These are phyloP conservation scores for Dissostichus mawsoni DNA, from an alignment of 2,113 vertebrate species.

Conservation along the genomic window DNA sequence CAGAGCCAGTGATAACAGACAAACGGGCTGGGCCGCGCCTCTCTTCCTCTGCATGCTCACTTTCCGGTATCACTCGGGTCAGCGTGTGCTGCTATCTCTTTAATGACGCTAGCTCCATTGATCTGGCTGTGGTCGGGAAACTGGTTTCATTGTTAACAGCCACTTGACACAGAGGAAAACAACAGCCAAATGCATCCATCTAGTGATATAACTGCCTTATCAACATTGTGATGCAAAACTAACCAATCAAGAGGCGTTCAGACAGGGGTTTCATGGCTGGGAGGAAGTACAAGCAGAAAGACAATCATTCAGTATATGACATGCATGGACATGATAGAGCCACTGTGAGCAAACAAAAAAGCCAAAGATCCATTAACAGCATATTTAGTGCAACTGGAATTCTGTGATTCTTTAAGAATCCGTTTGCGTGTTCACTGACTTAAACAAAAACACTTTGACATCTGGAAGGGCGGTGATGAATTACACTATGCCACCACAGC, in stretches of 20 bases:
- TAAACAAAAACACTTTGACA: slow-evolving; percentile 56
- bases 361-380: neutral
- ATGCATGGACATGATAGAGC: slow-evolving; percentile 2
- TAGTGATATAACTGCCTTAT: slow-evolving; percentile 35
- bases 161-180: slow-evolving; percentile 62
- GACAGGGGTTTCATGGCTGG: neutral
- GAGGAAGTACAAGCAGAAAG: neutral
- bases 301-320: neutral
- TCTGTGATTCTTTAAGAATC: slow-evolving; percentile 28
- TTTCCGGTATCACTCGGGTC: slow-evolving; percentile 86
- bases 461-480: slow-evolving; percentile 56
- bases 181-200: slow-evolving; percentile 54
- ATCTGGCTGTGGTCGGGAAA: slow-evolving; percentile 49
- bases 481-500: slow-evolving; percentile 55
- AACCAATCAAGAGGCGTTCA: slow-evolving; percentile 29
- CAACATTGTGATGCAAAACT: slow-evolving; percentile 33
- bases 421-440: slow-evolving; percentile 41
- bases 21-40: slow-evolving; percentile 79
- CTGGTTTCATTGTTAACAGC: slow-evolving; percentile 75
- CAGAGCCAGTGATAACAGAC: slow-evolving; percentile 92
- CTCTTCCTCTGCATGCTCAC: slow-evolving; percentile 49
- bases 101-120: slow-evolving; percentile 86
- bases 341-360: neutral
- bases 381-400: slow-evolving; percentile 1
- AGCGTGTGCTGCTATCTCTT: slow-evolving; percentile 86